A percentile compares a stretch with the other conserved stretches of the same genome.
phyloP scores from a whole-genome alignment of 2,797 vertebrate genomes.

The Euthynnus affinis region DNA sequence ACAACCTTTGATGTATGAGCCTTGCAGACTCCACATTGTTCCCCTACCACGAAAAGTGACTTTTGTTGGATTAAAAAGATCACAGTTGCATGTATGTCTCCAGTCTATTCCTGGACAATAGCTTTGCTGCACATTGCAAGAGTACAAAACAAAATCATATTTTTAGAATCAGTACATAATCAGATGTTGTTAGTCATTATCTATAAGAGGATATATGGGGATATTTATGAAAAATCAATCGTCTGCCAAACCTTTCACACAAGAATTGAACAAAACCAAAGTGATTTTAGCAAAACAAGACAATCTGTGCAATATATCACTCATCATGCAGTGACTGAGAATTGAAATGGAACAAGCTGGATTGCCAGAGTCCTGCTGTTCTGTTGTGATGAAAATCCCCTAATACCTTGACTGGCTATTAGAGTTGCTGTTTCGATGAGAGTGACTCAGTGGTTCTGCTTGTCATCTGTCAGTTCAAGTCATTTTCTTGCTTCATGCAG shows the following conservation, averaged over 20 bases:
- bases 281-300: constrained; percentile 2
- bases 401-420: constrained; percentile 55
- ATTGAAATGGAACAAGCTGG: constrained; percentile 14
- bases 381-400: constrained; percentile 44
- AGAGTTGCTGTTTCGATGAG: constrained; percentile 60
- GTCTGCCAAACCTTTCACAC: neutral
- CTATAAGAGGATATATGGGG: neutral
- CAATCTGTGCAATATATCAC: constrained; percentile 1
- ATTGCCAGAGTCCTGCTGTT: constrained; percentile 16
- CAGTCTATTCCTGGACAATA: constrained; percentile 44
- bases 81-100: constrained; percentile 38
- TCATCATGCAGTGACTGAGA: constrained; percentile 42
- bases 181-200: constrained; percentile 26
- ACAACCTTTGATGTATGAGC: constrained; percentile 6
- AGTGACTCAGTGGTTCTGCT: constrained; percentile 63
- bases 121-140: constrained; percentile 21
- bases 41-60: constrained; percentile 57
- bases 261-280: neutral
- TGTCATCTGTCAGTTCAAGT: constrained; percentile 67
- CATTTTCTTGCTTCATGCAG: constrained; percentile 59
- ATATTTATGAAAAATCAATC: neutral
- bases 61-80: constrained; percentile 64
- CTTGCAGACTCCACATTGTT: constrained; percentile 51
- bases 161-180: constrained; percentile 49
- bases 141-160: constrained; percentile 38